These are phyloP conservation scores for Oscarella lobularis DNA, from an alignment of 37 sponge, comb jelly and placozoan genomes.

Conservation along the genomic window DNA sequence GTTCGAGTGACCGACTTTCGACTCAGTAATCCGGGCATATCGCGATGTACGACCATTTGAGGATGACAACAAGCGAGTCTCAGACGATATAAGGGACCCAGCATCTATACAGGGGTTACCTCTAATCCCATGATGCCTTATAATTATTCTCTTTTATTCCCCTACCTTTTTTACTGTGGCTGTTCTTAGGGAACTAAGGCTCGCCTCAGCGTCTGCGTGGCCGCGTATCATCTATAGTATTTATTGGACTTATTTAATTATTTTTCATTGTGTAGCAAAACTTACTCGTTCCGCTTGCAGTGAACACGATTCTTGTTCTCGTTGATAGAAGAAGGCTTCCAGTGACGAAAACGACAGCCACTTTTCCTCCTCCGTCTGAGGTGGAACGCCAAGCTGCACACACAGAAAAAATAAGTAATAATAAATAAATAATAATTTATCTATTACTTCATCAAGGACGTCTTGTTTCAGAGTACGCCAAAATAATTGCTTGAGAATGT, in stretches of 20 bases:
- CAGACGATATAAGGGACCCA: slow-evolving; percentile 48
- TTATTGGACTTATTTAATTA: too few species aligned
- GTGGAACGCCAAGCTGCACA: slow-evolving; percentile 43
- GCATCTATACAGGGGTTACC: slow-evolving; percentile 19
- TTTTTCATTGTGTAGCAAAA: too few species aligned
- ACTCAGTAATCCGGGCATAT: background rate
- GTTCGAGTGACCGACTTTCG: background rate
- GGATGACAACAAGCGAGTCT: slow-evolving; percentile 74
- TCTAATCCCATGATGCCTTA: background rate
- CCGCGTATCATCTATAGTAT: too few species aligned
- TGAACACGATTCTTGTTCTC: slow-evolving; percentile 36
- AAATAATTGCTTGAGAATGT: slow-evolving; percentile 31
- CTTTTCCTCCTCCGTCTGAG: slow-evolving; percentile 39
- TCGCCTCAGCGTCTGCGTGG: too few species aligned
- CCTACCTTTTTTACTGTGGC: too few species aligned
- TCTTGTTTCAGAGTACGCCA: slow-evolving; percentile 68
- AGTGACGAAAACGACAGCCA: slow-evolving; percentile 54
- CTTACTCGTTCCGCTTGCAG: too few species aligned
- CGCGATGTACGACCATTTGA: slow-evolving; percentile 38
- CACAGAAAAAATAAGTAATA: background rate
- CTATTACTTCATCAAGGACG: slow-evolving; percentile 50
- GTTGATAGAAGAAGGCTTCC: slow-evolving; percentile 53
- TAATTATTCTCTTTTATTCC: background rate
- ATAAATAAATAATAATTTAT: background rate
- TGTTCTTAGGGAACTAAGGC: too few species aligned